These are phyloP conservation scores for Trichogramma pretiosum DNA, from an alignment of 1,140 invertebrate genomes.

Conservation along the genomic window DNA sequence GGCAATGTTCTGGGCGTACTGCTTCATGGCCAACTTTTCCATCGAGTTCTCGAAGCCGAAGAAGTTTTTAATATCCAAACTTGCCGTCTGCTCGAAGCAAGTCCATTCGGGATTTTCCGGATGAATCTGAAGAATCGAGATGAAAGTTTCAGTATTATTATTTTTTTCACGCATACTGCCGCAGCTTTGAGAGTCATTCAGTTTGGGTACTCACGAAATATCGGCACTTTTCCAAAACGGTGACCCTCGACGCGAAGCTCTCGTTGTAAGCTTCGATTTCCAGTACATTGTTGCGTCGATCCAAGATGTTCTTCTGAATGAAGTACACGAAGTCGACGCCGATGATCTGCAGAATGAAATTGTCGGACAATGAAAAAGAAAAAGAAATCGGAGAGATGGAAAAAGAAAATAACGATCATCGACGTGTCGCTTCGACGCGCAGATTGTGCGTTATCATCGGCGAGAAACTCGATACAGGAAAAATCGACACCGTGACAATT, in stretches of 20 bases:
- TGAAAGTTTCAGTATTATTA: background rate
- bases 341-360: conserved; percentile 64
- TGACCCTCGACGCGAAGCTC: conserved; percentile 77
- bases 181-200: too few species aligned
- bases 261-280: conserved; percentile 93
- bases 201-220: conserved; percentile 70
- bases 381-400: too few species aligned
- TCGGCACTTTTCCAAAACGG: conserved; percentile 83
- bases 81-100: conserved; percentile 91
- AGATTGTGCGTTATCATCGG: too few species aligned
- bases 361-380: too few species aligned
- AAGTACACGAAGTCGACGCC: conserved; percentile 90
- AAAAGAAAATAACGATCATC: too few species aligned
- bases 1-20: conserved; percentile 86
- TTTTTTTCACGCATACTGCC: too few species aligned
- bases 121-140: conserved; percentile 61
- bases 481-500: conserved; percentile 16
- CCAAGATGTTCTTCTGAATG: conserved; percentile 84
- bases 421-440: too few species aligned
- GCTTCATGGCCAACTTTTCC: conserved; percentile 95
- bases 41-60: conserved; percentile 93
- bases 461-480: too few species aligned
- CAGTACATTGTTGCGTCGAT: conserved; percentile 68
- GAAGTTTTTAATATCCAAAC: conserved; percentile 91
- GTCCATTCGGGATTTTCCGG: conserved; percentile 93